Base-by-base conservation (phyloP, 2,888 invertebrate genomes). In the Phalera bucephala region DNA sequence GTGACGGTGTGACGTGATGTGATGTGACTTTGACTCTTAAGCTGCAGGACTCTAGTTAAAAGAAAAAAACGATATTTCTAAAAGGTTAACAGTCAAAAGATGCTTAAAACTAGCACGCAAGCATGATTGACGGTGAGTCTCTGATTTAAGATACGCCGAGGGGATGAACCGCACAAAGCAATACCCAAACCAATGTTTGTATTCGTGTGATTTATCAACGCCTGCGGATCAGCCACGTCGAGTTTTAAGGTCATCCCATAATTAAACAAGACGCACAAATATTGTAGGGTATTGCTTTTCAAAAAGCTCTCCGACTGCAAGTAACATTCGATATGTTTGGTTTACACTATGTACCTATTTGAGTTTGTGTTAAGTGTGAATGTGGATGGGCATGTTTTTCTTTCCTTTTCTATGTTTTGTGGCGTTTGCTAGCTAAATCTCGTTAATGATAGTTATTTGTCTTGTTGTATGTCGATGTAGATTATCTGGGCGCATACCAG, bases 171-270 rank as follows among this genome's bases (percentile, higher is more conserved):
- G 47, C 38, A 50, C 47, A 50, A 54, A 52, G 44, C 41, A 52
- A n/a, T 57, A 50, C 44, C 61, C 58, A 59, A 65, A 52, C 60
- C 63, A 55, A 36, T 84, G 82, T 84, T 85, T 82, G 72, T 54
- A 61, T 80, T 79, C 84, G 86, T 86, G 86, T 78, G 75, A 81
- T 85, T 76, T 83, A 82, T 79, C 75, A 72, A 63, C 68, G 58
- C 56, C 56, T 45, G 63, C 64, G 82, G 86, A 85, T 86, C 78
- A 85, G 65, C 36, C 45, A 45, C 60, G 64, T 59, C 65, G 56
- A 61, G 55, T 55, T 60, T 64, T 69, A 54, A 74, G 72, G 72
- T 72, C 73, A 80, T 69, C 70, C 69, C 62, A 53, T 69, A 62
- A 64, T 71, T 70, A 72, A 74, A 79, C 72, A 72, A 36, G 33